Evolutionary conservation across 2,888 invertebrate species (phyloP), one percentile per base, ranked within the genome.

Genomic region (Ypsolopha sequella): DNA sequence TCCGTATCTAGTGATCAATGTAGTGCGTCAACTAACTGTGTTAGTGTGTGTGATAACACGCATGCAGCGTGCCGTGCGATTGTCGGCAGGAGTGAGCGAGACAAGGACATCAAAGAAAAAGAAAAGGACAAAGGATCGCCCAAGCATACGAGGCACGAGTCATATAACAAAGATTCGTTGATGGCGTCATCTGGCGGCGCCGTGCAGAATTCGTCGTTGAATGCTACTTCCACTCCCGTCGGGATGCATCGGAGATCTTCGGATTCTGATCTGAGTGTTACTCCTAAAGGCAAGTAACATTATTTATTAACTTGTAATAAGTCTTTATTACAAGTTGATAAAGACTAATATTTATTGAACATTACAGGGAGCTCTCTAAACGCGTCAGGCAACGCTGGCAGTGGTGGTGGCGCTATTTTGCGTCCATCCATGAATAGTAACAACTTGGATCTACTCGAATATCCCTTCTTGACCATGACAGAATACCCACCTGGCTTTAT

Each of bases 401-500:
- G 75, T 61, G 89, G 85, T 62, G 90, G 80, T 52, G 90, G 88
- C 70, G 88, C 90, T 48, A 88, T 90, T 54, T 73, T 91, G 53
- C 88, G 92, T 41, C 89, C 91, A 0, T 88, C 90, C 0, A 89
- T 92, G 80, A 92, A 92, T 67, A 91, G 92, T 62, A 94, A 94
- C 56, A 92, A 91, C 65, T 86, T 96, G 62, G 96, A 97, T 57
- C 92, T 97, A 91, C 78, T 97, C 70, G 98, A 98, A 69, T 98
- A 97, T 76, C 98, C 98, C 0, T 98, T 99, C 73, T 88, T 99
- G 51, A 98, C 98, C 0, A 93, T 98, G 89, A 90, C 93, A 0
- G 94, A 94, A 62, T 97, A 95, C 76, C 97, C 98, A 6, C 87
- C 91, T 0, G 96, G 95, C 9, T 96, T 98, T 66, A 92, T 98